These are phyloP conservation scores for Eubasilissa regina DNA, from an alignment of 1,140 invertebrate species.

Conservation along the genomic window DNA sequence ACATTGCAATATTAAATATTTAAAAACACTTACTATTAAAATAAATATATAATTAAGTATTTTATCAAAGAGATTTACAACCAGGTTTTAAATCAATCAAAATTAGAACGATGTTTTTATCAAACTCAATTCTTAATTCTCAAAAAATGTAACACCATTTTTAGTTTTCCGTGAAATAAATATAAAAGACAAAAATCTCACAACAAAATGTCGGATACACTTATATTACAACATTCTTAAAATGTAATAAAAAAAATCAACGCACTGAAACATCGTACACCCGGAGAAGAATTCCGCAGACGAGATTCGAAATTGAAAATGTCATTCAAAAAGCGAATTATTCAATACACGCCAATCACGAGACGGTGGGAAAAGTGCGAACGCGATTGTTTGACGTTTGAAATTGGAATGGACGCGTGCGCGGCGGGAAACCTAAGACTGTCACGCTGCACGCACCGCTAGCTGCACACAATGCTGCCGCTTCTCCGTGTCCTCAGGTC, in stretches of 20 bases:
- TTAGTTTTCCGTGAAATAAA: too few relatives aligned
- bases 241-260: slow-evolving; percentile 17
- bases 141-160: too few relatives aligned
- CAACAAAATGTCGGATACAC: too few relatives aligned
- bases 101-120: too few relatives aligned
- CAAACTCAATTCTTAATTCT: too few relatives aligned
- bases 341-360: slow-evolving; percentile 26
- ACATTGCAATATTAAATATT: too few relatives aligned
- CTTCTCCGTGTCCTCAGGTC: slow-evolving; percentile 2
- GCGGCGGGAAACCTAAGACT: slow-evolving; percentile 37
- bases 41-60: too few relatives aligned
- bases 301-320: slow-evolving; percentile 56
- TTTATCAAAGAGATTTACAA: too few relatives aligned
- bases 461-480: slow-evolving; percentile 33
- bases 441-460: slow-evolving; percentile 55
- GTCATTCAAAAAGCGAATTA: slow-evolving; percentile 49
- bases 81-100: too few relatives aligned
- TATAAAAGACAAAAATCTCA: too few relatives aligned
- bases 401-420: slow-evolving; percentile 42
- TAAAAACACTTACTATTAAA: too few relatives aligned
- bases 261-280: slow-evolving; percentile 54
- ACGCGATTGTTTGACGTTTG: slow-evolving; percentile 30
- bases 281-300: slow-evolving; percentile 53
- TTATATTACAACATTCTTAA: too few relatives aligned
- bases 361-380: slow-evolving; percentile 19